These are phyloP conservation scores for Phalacrocorax brasilianus DNA, from an alignment of 2,113 vertebrate genomes.

Conservation along the genomic window DNA sequence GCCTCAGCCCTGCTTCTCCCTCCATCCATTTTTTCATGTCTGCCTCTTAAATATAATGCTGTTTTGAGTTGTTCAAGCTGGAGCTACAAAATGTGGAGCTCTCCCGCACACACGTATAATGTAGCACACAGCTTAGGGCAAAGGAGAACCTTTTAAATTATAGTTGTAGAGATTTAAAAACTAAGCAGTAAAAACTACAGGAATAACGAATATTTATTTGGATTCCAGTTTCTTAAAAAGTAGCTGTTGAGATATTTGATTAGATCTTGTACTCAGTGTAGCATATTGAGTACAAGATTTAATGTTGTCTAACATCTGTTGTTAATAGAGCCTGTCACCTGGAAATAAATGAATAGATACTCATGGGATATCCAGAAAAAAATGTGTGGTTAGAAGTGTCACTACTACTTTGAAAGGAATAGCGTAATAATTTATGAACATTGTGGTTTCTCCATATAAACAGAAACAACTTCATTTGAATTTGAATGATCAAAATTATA, in stretches of 20 bases:
- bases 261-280: neutral
- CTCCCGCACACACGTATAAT: neutral
- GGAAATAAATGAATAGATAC: slow-evolving; percentile 10
- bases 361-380: neutral
- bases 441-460: neutral
- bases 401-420: neutral
- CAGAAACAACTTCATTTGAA: neutral
- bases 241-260: slow-evolving; percentile 23
- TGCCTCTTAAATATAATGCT: neutral
- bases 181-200: neutral
- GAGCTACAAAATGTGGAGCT: neutral
- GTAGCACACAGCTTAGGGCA: neutral
- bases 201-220: slow-evolving; percentile 1
- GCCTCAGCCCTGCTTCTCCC: neutral
- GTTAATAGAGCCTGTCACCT: slow-evolving; percentile 29
- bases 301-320: slow-evolving; percentile 19
- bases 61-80: neutral
- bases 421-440: slow-evolving; percentile 12
- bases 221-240: neutral
- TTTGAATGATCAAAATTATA: neutral
- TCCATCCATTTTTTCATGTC: neutral
- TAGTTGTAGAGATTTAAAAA: neutral
- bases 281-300: neutral
- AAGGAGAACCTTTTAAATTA: neutral
- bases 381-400: neutral